phyloP scores from a whole-genome alignment of 2,888 invertebrate genomes.

The Conops quadrifasciatus region DNA sequence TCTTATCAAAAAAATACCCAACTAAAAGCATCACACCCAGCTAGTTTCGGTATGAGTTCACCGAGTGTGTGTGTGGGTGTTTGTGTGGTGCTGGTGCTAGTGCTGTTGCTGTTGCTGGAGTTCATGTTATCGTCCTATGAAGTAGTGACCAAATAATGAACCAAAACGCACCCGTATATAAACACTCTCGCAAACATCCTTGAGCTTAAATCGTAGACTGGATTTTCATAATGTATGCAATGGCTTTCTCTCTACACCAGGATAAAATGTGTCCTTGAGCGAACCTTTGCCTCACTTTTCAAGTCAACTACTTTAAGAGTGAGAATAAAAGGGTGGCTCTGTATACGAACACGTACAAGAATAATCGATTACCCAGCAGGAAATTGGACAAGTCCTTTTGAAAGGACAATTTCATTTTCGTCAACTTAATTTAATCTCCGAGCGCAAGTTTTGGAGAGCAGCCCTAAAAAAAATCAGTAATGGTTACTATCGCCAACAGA shows the following conservation, averaged over 20 bases:
- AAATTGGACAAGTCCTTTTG: no score
- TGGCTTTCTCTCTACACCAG: not conserved
- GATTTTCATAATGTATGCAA: not conserved
- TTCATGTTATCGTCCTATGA: not conserved
- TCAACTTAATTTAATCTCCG: not conserved
- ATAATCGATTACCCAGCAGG: no score
- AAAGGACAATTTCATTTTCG: no score
- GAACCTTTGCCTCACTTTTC: not conserved
- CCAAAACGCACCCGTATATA: not conserved
- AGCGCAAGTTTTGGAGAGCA: no score
- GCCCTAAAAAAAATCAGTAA: no score
- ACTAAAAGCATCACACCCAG: not conserved
- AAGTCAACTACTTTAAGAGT: not conserved
- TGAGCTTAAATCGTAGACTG: not conserved
- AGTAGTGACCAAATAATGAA: not conserved
- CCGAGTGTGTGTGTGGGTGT: not conserved
- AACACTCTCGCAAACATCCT: not conserved
- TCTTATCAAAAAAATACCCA: not conserved
- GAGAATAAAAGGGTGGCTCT: no score
- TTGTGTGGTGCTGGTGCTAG: not conserved
- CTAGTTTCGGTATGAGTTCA: not conserved
- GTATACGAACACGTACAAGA: no score
- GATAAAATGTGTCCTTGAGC: not conserved
- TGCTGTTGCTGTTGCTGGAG: not conserved
- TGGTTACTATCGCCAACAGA: no score